Evolutionary conservation across 2,797 vertebrate species (phyloP).

Genomic region (Gymnoscopelus braueri): DNA sequence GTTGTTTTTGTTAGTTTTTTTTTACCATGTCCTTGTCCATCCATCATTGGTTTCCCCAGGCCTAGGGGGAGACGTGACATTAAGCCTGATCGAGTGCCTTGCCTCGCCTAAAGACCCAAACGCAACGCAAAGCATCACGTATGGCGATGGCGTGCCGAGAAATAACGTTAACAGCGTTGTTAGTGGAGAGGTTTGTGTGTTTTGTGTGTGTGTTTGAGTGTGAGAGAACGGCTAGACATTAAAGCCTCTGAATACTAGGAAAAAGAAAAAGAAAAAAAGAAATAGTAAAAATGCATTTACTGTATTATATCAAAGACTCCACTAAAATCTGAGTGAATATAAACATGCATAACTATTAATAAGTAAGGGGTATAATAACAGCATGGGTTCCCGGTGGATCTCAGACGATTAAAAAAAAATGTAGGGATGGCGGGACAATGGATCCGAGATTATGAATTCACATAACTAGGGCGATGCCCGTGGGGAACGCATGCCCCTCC

Average conservation of each 20-base stretch:
- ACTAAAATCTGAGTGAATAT: no score
- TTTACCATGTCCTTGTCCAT: conserved; percentile 27
- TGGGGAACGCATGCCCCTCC: no score
- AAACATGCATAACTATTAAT: no score
- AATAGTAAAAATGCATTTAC: neutral
- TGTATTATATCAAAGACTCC: neutral
- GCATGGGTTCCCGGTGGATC: no score
- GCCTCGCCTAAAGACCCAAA: neutral
- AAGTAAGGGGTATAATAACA: no score
- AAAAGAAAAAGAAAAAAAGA: neutral
- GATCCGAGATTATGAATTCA: no score
- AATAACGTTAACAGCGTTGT: neutral
- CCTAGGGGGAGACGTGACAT: conserved; percentile 17
- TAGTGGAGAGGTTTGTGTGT: neutral
- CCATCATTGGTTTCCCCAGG: conserved; percentile 22
- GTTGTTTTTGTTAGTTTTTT: no score
- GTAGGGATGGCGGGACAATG: no score
- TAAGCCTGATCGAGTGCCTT: conserved; percentile 29
- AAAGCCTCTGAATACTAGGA: conserved; percentile 6
- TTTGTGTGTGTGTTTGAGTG: neutral
- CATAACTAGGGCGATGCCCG: no score
- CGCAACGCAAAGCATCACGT: neutral
- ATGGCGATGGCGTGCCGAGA: neutral
- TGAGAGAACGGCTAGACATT: neutral
- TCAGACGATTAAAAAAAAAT: no score